Evolutionary conservation across 2,797 vertebrate species (phyloP), one percentile per base, ranked within the genome.

Genomic region (Takifugu rubripes): DNA sequence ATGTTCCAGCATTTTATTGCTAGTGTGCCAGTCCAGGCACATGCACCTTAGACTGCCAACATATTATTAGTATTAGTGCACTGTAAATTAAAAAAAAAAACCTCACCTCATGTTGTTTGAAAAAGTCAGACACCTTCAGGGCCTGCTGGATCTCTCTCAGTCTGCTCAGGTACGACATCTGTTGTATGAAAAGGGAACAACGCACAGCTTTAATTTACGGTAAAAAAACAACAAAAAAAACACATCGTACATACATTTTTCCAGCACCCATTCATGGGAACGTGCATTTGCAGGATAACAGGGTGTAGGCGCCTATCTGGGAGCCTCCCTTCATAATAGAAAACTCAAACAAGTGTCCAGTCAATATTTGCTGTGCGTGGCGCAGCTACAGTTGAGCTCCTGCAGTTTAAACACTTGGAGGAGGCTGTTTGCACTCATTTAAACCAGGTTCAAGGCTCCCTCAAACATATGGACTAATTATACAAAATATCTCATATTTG

Each of bases 31-130:
- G 27, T 29, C 27, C 2, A 29, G 27, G 27, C 27, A 29, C 27
- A 29, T 7, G 27, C 7, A 12, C 36, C 36, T 14, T 4, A 14
- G 36, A 12, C 14, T 14, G 11, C 36, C 36, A 9, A 7, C 4
- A 4, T 29, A 29, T 29, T 29, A 5, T 29, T 29, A 29, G 27
- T 29, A 29, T 29, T 29, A 4, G 21, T 21, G 21, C 21, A 21
- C 21, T 21, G 21, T 21, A 21, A 21, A 21, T 21, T 21, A 21
- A 21, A 21, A 21, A 21, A 21, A 29, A 7, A 29, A 29, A 29
- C 27, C 27, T 92, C 77, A 99, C 97, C 95, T 99, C 97, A 3
- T 99, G 97, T 61, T 64, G 89, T 72, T 88, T 93, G 81, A 99
- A 99, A 90, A 99, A 99, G 62, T 93, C 90, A 0, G 97, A 99